Evolutionary conservation across 2,113 vertebrate species (phyloP), one percentile per base, ranked within the genome.

Genomic region (Elanoides forficatus): DNA sequence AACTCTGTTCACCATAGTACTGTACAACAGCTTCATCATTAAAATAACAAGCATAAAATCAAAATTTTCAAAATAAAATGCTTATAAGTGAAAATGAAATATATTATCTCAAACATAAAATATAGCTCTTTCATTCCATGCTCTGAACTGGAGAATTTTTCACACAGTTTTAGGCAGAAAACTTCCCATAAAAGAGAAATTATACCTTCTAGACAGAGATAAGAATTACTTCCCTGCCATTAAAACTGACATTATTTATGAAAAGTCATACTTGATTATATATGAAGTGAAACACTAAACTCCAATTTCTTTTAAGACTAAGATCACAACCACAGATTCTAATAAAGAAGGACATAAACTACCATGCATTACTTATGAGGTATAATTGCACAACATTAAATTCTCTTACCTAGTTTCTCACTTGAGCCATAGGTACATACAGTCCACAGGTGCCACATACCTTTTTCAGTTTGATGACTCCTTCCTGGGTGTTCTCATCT

Each of bases 401-500:
- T 48, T 92, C 14, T 58, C 4, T 62, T 56, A 48, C 11, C 32
- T 50, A 29, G 6, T 91, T 92, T 90, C 27, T 60, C 10, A 42
- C 38, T 16, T 71, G 29, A 60, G 23, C 10, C 55, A 38, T 23
- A 72, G 40, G 4, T 72, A 67, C 14, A 56, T 62, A 8, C 40
- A 63, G 4, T 40, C 34, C 42, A 13, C 30, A 0, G 1, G 6
- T 78, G 14, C 10, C 73, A 84, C 72, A 36, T 98, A 99, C 99
- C 99, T 98, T 99, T 98, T 98, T 99, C 81, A 99, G 97, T 82
- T 98, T 98, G 90, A 99, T 99, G 86, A 99, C 98, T 59, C 99
- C 99, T 97, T 99, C 99, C 84, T 99, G 99, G 82, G 99, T 99
- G 59, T 99, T 98, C 66, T 99, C 98, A 81, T 99, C 99, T 94